Evolutionary conservation across 2,797 vertebrate species (phyloP).

Genomic region (Artibeus lituratus): DNA sequence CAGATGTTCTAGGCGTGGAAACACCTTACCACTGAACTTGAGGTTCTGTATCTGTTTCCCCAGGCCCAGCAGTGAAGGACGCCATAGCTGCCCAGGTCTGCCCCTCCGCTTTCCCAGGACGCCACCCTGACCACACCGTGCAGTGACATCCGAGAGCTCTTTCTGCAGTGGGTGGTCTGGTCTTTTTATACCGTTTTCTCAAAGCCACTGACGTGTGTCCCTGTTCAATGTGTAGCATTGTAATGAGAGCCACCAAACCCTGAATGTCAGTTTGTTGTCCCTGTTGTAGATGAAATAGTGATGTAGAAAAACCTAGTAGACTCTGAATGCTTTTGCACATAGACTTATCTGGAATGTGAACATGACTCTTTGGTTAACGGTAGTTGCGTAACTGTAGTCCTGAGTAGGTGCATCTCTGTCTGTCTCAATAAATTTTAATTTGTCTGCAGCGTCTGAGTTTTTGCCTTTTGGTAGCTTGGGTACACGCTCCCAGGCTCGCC

Average conservation of each 20-base stretch:
- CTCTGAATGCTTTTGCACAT: slow-evolving; percentile 85
- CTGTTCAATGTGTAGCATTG: slow-evolving; percentile 80
- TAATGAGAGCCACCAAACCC: slow-evolving; percentile 80
- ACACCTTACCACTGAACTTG: slow-evolving; percentile 72
- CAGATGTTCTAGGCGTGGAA: slow-evolving; percentile 73
- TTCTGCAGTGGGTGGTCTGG: slow-evolving; percentile 85
- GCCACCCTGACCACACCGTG: slow-evolving; percentile 79
- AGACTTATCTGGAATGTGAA: slow-evolving; percentile 88
- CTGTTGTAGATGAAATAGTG: slow-evolving; percentile 86
- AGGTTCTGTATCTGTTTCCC: slow-evolving; percentile 65
- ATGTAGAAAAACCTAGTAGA: slow-evolving; percentile 82
- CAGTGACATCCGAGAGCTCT: slow-evolving; percentile 80
- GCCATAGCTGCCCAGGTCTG: slow-evolving; percentile 35
- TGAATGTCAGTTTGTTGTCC: slow-evolving; percentile 86
- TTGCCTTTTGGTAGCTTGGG: slow-evolving; percentile 55
- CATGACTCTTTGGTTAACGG: slow-evolving; percentile 84
- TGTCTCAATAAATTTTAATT: slow-evolving; percentile 92
- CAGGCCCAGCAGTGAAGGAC: slow-evolving; percentile 48
- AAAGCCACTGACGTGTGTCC: slow-evolving; percentile 81
- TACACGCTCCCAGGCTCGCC: background rate
- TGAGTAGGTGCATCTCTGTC: slow-evolving; percentile 86
- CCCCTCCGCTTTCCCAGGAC: slow-evolving; percentile 55
- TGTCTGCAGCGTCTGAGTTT: slow-evolving; percentile 81
- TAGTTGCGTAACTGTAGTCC: slow-evolving; percentile 86
- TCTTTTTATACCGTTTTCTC: slow-evolving; percentile 87